A percentile compares a stretch with the other conserved stretches of the same genome.
These are phyloP conservation scores for Spodoptera littoralis DNA, from an alignment of 2,888 invertebrate genomes.

Conservation along the genomic window DNA sequence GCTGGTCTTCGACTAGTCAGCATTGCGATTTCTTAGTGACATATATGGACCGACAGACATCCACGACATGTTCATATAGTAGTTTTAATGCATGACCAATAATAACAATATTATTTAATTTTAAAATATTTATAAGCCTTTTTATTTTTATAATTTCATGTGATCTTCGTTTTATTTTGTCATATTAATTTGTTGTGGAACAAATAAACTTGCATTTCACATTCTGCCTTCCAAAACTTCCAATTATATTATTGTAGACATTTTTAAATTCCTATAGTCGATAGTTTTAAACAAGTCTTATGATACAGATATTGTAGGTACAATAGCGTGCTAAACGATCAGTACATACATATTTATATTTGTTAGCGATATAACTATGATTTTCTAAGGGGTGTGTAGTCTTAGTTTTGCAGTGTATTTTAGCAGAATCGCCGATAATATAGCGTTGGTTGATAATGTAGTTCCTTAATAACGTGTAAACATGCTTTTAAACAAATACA, in stretches of 20 bases:
- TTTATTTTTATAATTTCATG: constrained; percentile 34
- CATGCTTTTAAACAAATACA: constrained; percentile 16
- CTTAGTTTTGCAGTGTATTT: constrained; percentile 37
- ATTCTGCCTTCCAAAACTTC: constrained; percentile 34
- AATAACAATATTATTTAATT: constrained; percentile 31
- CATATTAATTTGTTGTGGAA: constrained; percentile 28
- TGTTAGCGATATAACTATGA: constrained; percentile 40
- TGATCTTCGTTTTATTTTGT: constrained; percentile 14
- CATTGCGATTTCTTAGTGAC: constrained; percentile 32
- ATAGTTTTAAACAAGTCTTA: constrained; percentile 47
- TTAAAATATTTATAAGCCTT: constrained; percentile 20
- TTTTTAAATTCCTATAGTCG: constrained; percentile 24
- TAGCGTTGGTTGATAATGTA: constrained; percentile 16
- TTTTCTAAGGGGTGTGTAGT: constrained; percentile 52
- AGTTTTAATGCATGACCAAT: constrained; percentile 34
- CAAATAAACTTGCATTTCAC: constrained; percentile 43
- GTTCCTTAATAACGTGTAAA: constrained; percentile 14
- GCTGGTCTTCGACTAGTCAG: constrained; percentile 34
- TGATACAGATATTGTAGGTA: constrained; percentile 47
- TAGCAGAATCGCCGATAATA: constrained; percentile 20
- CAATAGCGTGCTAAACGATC: constrained; percentile 38
- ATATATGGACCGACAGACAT: background rate
- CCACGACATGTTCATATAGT: constrained; percentile 13
- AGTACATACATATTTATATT: constrained; percentile 28
- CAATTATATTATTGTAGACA: constrained; percentile 29